Conservation (phyloP, 2,113 vertebrate genomes). For the Corydoras maculifer region DNA sequence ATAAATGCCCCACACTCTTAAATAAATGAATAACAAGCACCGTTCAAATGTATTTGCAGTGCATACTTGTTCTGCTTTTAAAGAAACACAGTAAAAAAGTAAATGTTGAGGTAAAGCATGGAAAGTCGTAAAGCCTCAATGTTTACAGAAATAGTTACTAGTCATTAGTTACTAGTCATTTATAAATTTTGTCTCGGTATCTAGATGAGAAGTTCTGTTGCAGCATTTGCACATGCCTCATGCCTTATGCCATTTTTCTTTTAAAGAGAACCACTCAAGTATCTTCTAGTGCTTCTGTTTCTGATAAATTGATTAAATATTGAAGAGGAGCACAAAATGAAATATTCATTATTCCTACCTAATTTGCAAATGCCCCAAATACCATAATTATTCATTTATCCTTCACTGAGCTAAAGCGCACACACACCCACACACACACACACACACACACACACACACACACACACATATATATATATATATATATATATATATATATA, state of each 20-base stretch:
- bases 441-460: no score
- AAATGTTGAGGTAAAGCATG: conserved; percentile 12
- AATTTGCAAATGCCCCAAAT: conserved; percentile 46
- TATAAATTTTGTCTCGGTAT: conserved; percentile 19
- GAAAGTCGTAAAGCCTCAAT: conserved; percentile 13
- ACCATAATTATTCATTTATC: neutral
- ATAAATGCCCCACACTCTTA: no score
- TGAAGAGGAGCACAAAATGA: conserved; percentile 45
- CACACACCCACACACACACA: no score
- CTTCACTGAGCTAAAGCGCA: no score
- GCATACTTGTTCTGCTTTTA: no score
- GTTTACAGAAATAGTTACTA: conserved; percentile 35
- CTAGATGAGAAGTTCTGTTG: conserved; percentile 22
- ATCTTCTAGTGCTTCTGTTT: conserved; percentile 19
- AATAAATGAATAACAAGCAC: no score
- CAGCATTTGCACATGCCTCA: neutral
- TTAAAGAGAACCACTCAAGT: conserved; percentile 35
- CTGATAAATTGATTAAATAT: conserved; percentile 55
- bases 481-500: no score
- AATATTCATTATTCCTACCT: conserved; percentile 53
- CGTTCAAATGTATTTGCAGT: no score
- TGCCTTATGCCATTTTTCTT: conserved; percentile 33
- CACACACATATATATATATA: no score
- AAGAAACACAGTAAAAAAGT: neutral
- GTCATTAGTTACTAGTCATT: neutral